A percentile compares a stretch with the other conserved stretches of the same genome.
Conservation (phyloP, 2,797 vertebrate genomes). For the Trematomus bernacchii region DNA sequence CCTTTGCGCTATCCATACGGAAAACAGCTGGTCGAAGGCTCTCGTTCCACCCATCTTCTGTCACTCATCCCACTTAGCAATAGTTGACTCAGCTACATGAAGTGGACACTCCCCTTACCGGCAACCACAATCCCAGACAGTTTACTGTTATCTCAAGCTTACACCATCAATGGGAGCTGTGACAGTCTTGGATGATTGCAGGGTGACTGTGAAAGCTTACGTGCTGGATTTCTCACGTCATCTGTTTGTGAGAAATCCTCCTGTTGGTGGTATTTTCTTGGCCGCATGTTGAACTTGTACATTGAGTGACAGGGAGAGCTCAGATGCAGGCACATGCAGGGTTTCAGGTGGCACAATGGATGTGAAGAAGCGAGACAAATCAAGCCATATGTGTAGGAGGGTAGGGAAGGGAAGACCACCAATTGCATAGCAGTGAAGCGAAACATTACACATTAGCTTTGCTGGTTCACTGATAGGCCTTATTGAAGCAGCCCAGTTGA, state of each 20-base stretch:
- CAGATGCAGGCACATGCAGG: constrained; percentile 52
- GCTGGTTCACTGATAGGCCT: constrained; percentile 58
- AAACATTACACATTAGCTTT: constrained; percentile 55
- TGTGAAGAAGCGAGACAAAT: constrained; percentile 20
- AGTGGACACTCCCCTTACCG: constrained; percentile 50
- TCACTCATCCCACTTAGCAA: constrained; percentile 56
- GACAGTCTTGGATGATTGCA: constrained; percentile 58
- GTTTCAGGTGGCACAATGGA: constrained; percentile 44
- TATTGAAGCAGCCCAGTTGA: constrained; percentile 32
- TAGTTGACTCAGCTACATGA: constrained; percentile 71
- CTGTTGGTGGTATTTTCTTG: constrained; percentile 53
- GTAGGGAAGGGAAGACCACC: constrained; percentile 26
- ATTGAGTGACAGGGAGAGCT: constrained; percentile 37
- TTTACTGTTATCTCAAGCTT: constrained; percentile 57
- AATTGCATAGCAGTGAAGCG: constrained; percentile 45
- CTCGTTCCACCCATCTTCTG: constrained; percentile 32
- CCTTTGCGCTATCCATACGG: constrained; percentile 46
- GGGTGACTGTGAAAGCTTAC: constrained; percentile 56
- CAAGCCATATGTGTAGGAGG: constrained; percentile 24
- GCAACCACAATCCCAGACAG: constrained; percentile 59
- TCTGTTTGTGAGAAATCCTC: constrained; percentile 59
- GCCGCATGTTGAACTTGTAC: constrained; percentile 54
- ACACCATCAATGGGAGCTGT: constrained; percentile 61
- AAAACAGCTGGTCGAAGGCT: constrained; percentile 74
- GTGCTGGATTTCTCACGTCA: constrained; percentile 48